Evolutionary conservation across 2,888 invertebrate genomes (phyloP), one percentile per base, ranked within the genome.

Genomic region (Noctua janthe): DNA sequence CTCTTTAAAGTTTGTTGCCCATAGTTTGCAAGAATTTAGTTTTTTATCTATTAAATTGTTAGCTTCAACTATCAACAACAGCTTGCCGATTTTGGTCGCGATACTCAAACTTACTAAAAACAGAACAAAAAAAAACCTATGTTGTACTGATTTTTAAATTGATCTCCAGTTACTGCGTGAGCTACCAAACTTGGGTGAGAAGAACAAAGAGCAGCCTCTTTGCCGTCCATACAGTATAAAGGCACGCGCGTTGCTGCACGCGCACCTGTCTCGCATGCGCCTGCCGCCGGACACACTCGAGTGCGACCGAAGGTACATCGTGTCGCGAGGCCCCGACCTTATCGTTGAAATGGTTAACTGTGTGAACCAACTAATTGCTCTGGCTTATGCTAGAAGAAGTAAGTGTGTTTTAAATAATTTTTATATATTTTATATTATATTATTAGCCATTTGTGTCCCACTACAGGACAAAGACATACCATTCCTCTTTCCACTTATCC

Each of bases 271-370:
- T n/a, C 98, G 99, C 73, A 97, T 99, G 92, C 96, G 97, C 4
- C 94, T 99, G 39, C 98, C 98, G 90, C 97, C 98, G 0, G 97
- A 98, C 74, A 99, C 99, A 0, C 95, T 99, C 74, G 99, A 99
- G 91, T 97, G 98, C 93, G 99, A 99, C 97, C 97, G 98, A 67
- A 98, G 98, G 90, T 98, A 98, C 91, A 97, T 99, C 77, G 98
- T 99, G 71, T 98, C 98, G 88, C 99, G 99, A 94, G 99, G 99
- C 94, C 99, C 99, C 0, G 99, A 99, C 94, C 97, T 99, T 69
- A 98, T 99, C 77, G 99, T 99, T 91, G 99, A 99, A 96, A 99
- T 99, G 99, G 98, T 99, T 77, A 99, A 98, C 92, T 99, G 99
- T 94, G 98, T 99, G 23, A 99, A 99, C 92, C 99, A 99, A 94